phyloP scores from a whole-genome alignment of 2,888 invertebrate species.

The Acrobasis repandana region DNA sequence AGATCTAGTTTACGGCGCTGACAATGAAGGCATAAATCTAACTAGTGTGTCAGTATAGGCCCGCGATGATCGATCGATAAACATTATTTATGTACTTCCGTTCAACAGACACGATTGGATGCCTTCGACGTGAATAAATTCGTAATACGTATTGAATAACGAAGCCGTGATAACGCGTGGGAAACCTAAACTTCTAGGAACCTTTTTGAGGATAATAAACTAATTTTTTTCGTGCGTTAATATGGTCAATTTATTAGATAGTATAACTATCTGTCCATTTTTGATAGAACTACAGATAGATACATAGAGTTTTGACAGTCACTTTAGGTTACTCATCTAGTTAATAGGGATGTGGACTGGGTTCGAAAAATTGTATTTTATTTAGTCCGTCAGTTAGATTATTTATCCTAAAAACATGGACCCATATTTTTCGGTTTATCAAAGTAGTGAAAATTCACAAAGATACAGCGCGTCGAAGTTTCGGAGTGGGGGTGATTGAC shows the following conservation, averaged over 20 bases:
- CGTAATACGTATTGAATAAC: constrained; percentile 51
- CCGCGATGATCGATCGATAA: constrained; percentile 81
- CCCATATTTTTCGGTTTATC: too few species aligned
- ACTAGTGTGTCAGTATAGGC: constrained; percentile 70
- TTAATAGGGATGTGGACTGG: too few species aligned
- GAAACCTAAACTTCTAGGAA: constrained; percentile 26
- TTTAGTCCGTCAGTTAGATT: too few species aligned
- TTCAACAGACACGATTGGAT: constrained; percentile 56
- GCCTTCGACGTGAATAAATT: constrained; percentile 57
- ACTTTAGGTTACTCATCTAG: too few species aligned
- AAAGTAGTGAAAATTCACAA: too few species aligned
- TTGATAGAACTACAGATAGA: background rate
- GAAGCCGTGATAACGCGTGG: constrained; percentile 35
- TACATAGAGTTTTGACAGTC: background rate
- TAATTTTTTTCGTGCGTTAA: background rate
- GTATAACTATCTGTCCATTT: background rate
- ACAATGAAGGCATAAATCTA: constrained; percentile 82
- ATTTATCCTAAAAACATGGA: too few species aligned
- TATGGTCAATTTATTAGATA: background rate
- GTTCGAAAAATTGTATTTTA: too few species aligned
- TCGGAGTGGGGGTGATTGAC: too few species aligned
- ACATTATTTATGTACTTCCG: constrained; percentile 82
- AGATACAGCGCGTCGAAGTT: too few species aligned
- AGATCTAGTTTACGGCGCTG: constrained; percentile 82
- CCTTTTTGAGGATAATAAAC: background rate